Conservation (phyloP, 2,113 vertebrate species). For the Seriola dumerili region DNA sequence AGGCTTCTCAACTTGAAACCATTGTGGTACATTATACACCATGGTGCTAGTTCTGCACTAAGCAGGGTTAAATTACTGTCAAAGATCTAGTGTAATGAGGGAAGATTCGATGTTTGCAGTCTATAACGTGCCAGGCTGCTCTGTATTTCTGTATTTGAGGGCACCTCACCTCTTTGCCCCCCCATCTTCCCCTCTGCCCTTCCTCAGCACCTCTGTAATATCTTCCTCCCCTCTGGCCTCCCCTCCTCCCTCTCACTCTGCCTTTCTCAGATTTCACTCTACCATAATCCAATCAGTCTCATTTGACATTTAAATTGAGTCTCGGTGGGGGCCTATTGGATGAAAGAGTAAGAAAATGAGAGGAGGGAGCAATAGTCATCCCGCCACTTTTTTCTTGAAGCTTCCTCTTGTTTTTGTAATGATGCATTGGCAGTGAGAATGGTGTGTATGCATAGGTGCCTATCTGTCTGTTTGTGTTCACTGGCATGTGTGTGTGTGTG, state of each 20-base stretch:
- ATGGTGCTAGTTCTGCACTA: background rate
- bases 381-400: constrained; percentile 13
- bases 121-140: background rate
- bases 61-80: background rate
- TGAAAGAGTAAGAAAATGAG: constrained; percentile 24
- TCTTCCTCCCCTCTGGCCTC: background rate
- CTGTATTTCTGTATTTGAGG: constrained; percentile 31
- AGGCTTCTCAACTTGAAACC: background rate
- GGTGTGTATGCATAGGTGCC: background rate
- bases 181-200: background rate
- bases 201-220: background rate
- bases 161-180: background rate
- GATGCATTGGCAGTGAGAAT: constrained; percentile 4
- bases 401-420: constrained; percentile 38
- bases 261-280: constrained; percentile 62
- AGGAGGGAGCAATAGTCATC: constrained; percentile 32
- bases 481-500: background rate
- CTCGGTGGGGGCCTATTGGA: constrained; percentile 58
- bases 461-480: constrained; percentile 19
- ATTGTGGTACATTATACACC: background rate
- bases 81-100: background rate
- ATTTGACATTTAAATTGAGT: constrained; percentile 82
- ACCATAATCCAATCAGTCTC: constrained; percentile 77
- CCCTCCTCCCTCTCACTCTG: background rate
- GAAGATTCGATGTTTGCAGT: background rate